These are phyloP conservation scores for Athetis lepigone DNA, from an alignment of 2,888 invertebrate genomes.

Conservation along the genomic window DNA sequence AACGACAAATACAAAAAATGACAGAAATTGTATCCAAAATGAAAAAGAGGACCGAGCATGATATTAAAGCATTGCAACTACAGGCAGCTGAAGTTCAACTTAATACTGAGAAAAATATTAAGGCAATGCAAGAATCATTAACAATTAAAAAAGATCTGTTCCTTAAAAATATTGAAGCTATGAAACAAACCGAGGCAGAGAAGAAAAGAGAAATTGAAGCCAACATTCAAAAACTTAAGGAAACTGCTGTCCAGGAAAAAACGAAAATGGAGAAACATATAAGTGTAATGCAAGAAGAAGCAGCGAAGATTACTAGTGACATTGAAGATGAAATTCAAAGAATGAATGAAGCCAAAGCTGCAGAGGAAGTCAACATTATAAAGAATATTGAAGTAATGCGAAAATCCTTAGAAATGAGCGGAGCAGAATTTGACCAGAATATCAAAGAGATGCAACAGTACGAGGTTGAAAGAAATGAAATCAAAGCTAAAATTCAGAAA, in stretches of 20 bases:
- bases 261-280: conserved; percentile 4
- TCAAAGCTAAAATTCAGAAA: conserved; percentile 2
- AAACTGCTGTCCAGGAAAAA: neutral
- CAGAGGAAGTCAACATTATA: neutral
- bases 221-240: conserved; percentile 13
- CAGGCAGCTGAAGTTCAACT: neutral
- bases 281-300: conserved; percentile 1
- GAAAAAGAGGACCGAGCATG: neutral
- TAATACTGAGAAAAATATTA: conserved; percentile 13
- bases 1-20: conserved; percentile 21
- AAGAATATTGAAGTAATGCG: conserved; percentile 17
- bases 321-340: conserved; percentile 31
- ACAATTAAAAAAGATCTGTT: neutral
- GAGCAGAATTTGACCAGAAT: conserved; percentile 17
- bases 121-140: conserved; percentile 5
- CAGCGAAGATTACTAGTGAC: neutral
- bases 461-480: conserved; percentile 24
- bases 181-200: conserved; percentile 8
- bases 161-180: conserved; percentile 12
- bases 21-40: neutral
- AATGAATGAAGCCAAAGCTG: conserved; percentile 14
- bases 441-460: conserved; percentile 15
- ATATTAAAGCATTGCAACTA: conserved; percentile 5
- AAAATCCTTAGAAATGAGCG: neutral
- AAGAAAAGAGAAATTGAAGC: conserved; percentile 11